Percentiles rank a stretch among this genome's conserved stretches.
Evolutionary conservation across 2,113 vertebrate genomes (phyloP).

Genomic region (Carassius auratus): DNA sequence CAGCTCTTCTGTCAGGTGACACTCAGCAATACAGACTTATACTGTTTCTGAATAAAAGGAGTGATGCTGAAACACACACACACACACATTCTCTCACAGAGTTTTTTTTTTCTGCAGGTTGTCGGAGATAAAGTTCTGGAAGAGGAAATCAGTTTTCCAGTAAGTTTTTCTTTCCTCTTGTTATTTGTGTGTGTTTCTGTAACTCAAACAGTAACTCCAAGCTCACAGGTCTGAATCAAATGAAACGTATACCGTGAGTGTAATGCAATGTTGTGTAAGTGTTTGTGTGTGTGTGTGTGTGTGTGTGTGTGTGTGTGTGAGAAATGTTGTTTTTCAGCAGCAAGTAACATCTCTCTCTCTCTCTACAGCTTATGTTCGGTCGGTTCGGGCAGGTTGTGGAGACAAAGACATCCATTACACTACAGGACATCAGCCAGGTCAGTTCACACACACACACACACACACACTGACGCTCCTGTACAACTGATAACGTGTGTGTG

Average conservation of each 20-base stretch:
- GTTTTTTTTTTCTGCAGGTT: constrained; percentile 75
- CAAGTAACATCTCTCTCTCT: background rate
- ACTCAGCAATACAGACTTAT: background rate
- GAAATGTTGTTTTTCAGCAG: background rate
- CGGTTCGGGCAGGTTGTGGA: constrained; percentile 87
- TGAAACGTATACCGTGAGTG: background rate
- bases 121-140: constrained; percentile 91
- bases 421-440: constrained; percentile 88
- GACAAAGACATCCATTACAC: constrained; percentile 87
- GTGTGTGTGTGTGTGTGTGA: too few species aligned
- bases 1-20: constrained; percentile 95
- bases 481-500: background rate
- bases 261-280: too few species aligned
- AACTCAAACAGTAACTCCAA: background rate
- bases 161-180: constrained; percentile 68
- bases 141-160: constrained; percentile 94
- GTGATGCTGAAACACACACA: too few species aligned
- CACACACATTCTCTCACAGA: background rate
- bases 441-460: background rate
- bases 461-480: background rate
- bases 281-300: too few species aligned
- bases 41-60: too few species aligned
- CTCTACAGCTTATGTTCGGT: constrained; percentile 84
- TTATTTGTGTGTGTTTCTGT: constrained; percentile 13
- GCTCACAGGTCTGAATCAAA: background rate